Evolutionary conservation across 2,888 invertebrate genomes (phyloP).

Genomic region (Electrophaes corylata): DNA sequence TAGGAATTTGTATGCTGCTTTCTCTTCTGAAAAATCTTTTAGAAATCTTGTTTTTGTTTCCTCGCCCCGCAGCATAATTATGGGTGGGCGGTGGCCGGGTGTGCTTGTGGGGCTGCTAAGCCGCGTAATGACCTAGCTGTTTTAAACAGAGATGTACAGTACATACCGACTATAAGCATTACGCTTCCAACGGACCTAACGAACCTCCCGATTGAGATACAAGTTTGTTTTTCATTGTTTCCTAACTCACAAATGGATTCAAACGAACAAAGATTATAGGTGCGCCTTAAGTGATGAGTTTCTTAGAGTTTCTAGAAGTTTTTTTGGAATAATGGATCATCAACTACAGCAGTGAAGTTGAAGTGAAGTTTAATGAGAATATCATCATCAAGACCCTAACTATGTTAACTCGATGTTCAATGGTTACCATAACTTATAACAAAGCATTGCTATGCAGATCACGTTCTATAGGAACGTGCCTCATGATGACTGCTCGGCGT

Average conservation of each 20-base stretch:
- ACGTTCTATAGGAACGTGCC: too few species aligned
- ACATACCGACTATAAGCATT: constrained; percentile 34
- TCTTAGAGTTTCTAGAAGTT: constrained; percentile 19
- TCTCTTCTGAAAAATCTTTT: too few species aligned
- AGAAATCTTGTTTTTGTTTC: too few species aligned
- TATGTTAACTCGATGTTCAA: too few species aligned
- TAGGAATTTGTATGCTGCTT: too few species aligned
- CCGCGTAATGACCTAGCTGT: constrained; percentile 14
- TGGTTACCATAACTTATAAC: too few species aligned
- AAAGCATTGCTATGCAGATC: too few species aligned
- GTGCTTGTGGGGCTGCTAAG: too few species aligned
- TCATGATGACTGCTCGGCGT: too few species aligned
- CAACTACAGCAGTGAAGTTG: background rate
- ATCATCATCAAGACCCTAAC: too few species aligned
- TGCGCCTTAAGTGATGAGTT: constrained; percentile 38
- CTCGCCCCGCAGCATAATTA: too few species aligned
- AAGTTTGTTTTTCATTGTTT: constrained; percentile 44
- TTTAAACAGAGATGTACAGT: background rate
- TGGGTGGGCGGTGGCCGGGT: too few species aligned
- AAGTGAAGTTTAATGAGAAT: background rate
- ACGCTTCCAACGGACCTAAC: constrained; percentile 49
- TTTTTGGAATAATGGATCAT: background rate
- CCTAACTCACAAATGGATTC: constrained; percentile 32
- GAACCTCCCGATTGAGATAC: constrained; percentile 48
- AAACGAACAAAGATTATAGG: constrained; percentile 32